Evolutionary conservation across 2,888 invertebrate species (phyloP).

Genomic region (Lithophane semibrunnea): DNA sequence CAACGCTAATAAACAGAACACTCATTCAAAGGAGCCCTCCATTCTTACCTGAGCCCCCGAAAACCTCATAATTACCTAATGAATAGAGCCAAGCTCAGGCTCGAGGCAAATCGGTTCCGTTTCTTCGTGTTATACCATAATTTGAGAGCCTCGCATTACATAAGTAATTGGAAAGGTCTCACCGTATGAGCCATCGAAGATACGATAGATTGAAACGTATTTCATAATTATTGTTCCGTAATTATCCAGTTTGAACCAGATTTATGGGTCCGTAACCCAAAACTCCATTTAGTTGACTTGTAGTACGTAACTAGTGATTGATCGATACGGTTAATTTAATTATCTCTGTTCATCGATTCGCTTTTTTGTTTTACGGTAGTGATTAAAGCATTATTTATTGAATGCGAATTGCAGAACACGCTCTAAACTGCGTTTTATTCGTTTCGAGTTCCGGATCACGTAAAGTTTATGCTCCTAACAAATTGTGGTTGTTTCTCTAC

Average conservation of each 20-base stretch:
- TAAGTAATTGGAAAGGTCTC: constrained; percentile 77
- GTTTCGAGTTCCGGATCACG: constrained; percentile 30
- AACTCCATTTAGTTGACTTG: constrained; percentile 71
- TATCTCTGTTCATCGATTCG: constrained; percentile 49
- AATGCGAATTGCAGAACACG: constrained; percentile 17
- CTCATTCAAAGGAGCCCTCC: constrained; percentile 45
- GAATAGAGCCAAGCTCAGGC: constrained; percentile 69
- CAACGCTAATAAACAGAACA: constrained; percentile 60
- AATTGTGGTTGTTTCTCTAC: constrained; percentile 12
- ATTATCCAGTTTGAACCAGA: constrained; percentile 78
- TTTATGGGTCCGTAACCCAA: constrained; percentile 77
- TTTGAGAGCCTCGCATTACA: constrained; percentile 73
- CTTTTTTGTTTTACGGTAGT: constrained; percentile 43
- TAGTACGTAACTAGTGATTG: constrained; percentile 68
- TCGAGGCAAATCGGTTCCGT: constrained; percentile 70
- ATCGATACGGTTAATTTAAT: constrained; percentile 63
- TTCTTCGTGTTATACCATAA: constrained; percentile 71
- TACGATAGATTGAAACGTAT: constrained; percentile 76
- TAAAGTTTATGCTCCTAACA: constrained; percentile 8
- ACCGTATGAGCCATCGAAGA: constrained; percentile 66
- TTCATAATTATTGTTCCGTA: constrained; percentile 81
- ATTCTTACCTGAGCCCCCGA: constrained; percentile 74
- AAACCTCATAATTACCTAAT: constrained; percentile 80
- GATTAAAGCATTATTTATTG: constrained; percentile 33
- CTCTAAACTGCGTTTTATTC: constrained; percentile 6